phyloP scores from a whole-genome alignment of 2,888 invertebrate species.

The Cerastis leucographa region DNA sequence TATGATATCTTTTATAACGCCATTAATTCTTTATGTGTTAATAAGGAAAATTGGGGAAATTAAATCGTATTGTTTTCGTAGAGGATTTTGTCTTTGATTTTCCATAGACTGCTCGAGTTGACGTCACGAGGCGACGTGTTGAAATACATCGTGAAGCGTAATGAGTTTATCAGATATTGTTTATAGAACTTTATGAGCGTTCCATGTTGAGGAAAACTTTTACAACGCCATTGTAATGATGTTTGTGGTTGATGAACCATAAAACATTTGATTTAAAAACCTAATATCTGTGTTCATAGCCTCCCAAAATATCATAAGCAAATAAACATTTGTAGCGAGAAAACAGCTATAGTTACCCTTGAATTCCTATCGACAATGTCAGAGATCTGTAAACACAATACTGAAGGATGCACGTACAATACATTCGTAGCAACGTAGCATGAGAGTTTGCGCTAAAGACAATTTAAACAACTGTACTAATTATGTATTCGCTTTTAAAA shows the following conservation, averaged over 20 bases:
- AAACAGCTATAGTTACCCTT: neutral
- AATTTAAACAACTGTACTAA: conserved; percentile 21
- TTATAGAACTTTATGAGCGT: conserved; percentile 55
- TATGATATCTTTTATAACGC: conserved; percentile 51
- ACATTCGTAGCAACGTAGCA: neutral
- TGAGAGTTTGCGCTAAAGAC: neutral
- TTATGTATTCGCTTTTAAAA: conserved; percentile 14
- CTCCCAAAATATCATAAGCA: neutral
- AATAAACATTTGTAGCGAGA: neutral
- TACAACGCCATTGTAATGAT: conserved; percentile 1
- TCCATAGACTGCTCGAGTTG: conserved; percentile 44
- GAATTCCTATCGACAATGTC: neutral
- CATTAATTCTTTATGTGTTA: conserved; percentile 35
- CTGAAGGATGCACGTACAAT: neutral
- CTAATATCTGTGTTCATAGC: neutral
- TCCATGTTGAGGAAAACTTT: conserved; percentile 37
- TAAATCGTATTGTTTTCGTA: conserved; percentile 13
- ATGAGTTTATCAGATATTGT: conserved; percentile 65
- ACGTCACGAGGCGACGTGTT: conserved; percentile 55
- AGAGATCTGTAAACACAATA: neutral
- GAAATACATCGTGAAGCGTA: conserved; percentile 54
- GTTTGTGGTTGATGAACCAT: conserved; percentile 8
- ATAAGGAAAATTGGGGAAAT: conserved; percentile 45
- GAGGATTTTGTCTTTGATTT: conserved; percentile 55
- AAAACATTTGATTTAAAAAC: conserved; percentile 2